Evolutionary conservation across 2,113 vertebrate genomes (phyloP), one percentile per base, ranked within the genome.

Genomic region (Pitta sordida): DNA sequence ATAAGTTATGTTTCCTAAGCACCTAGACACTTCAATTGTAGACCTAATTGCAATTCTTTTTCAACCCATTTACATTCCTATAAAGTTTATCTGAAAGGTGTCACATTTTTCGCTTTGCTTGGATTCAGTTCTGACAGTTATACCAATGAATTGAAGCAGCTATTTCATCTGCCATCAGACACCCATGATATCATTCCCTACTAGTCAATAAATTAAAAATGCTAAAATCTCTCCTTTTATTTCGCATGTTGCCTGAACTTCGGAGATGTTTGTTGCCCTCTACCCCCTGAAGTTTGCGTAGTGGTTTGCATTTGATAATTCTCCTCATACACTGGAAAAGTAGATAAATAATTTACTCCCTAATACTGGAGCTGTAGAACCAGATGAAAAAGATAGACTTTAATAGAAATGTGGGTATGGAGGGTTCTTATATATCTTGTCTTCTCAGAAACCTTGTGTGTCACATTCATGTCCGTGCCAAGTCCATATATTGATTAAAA

Each of bases 61-160:
- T 90, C 78, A 56, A 77, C 15, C 29, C 76, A 90, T 90, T 94
- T 94, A 58, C 84, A 92, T 95, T 83, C 41, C 77, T 75, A 83
- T 95, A 92, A 91, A 88, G 62, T 91, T 39, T 78, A 89, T 84
- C 85, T 95, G 95, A 94, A 90, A 91, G 64, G 51, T 95, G 90
- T 82, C 92, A 74, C 49, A 67, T 84, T 90, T 90, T 91, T 76
- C 1, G 22, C 30, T 95, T 76, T 96, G 88, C 63, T 60, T 76
- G 81, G 80, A 36, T 91, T 95, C 86, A 39, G 48, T 43, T 63
- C 91, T 91, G 93, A 83, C 75, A 90, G 64, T 81, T 85, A 21
- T 9, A 79, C 34, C 64, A 68, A 29, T 36, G 59, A 56, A 77
- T 17, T 63, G 82, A 85, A 91, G 75, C 79, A 81, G 43, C 43